Evolutionary conservation across 2,888 invertebrate genomes (phyloP), one percentile per base, ranked within the genome.

Genomic region (Xestoiulus laeticollis): DNA sequence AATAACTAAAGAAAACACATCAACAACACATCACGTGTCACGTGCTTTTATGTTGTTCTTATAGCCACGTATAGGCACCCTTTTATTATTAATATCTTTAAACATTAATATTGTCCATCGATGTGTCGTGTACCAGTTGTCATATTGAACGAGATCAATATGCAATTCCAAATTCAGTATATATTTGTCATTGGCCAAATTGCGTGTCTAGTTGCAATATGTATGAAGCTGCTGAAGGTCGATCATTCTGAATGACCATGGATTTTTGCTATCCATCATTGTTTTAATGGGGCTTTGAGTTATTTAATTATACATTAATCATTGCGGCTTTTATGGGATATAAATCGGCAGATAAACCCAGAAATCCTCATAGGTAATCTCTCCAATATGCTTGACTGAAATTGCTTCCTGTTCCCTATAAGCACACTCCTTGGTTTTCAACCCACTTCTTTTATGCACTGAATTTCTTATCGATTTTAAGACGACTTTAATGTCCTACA

Each of bases 381-480:
- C 19, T 19, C 0, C 16, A 48, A 19, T 59, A n/a, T 59, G 59
- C 59, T 59, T 59, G n/a, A 8, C n/a, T 59, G 22, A n/a, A 8
- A n/a, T 22, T 59, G 59, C 22, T 59, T 22, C 59, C 22, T 22
- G 22, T 59, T 59, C n/a, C 5, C 59, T 8, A 22, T 22, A 48
- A 48, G 59, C 22, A n/a, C 22, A 22, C 19, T 14, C 14, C 14
- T 48, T 48, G 14, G 48, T 19, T 59, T 59, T n/a, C 22, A 59
- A 59, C 59, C 59, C 19, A n/a, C n/a, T 6, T 22, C n/a, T 59
- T 59, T 59, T 5, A 5, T 8, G n/a, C n/a, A 22, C 22, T 59
- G 59, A 5, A 59, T 59, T 59, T 59, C 59, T 59, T 59, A 59
- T 59, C 59, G 59, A 59, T 59, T 59, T 59, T 59, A 59, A 48